Base-by-base conservation (phyloP, 1,140 invertebrate species). In the Melipona quadrifasciata region DNA sequence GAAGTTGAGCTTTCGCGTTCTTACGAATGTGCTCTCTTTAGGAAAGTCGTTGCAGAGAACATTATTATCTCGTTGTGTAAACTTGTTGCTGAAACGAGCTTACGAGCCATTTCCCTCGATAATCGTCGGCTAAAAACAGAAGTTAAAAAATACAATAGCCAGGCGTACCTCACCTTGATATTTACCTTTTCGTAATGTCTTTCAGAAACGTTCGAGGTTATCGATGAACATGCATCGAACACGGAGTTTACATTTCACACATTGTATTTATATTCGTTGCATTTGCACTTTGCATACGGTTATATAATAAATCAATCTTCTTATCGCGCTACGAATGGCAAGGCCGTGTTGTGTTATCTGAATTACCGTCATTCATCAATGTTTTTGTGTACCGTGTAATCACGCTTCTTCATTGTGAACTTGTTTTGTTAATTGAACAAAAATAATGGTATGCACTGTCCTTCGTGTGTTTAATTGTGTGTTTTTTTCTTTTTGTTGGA, bases 301-400 rank as follows among this genome's bases (percentile, higher is more conserved):
- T 17, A 67, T 58, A n/a, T 76, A 53, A 87, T 85, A 70, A 87
- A 81, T 81, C 64, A 58, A 67, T 31, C 31, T 74, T 61, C 64
- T 88, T 89, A 88, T 89, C 83, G 87, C 55, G n/a, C n/a, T 34
- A 64, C 76, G 75, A 90, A 90, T 90, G 89, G 88, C 89, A 88
- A 90, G 89, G 89, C 61, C 80, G 65, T 1, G 24, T 51, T 70
- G 31, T n/a, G 24, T 87, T 87, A 89, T 89, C 87, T 65, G 57
- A 10, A 71, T 31, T 3, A 57, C 39, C 75, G 71, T 80, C 68
- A 47, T 8, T 47, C 39, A 47, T 6, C 8, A 47, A 47, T 47
- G 39, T 6, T 39, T 39, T 39, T 39, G 39, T 6, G 39, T 39
- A 39, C 39, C 39, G 31, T 53, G 24, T 34, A 51, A 34, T 70